Conservation (phyloP, 2,113 vertebrate genomes). For the Leiothrix lutea region DNA sequence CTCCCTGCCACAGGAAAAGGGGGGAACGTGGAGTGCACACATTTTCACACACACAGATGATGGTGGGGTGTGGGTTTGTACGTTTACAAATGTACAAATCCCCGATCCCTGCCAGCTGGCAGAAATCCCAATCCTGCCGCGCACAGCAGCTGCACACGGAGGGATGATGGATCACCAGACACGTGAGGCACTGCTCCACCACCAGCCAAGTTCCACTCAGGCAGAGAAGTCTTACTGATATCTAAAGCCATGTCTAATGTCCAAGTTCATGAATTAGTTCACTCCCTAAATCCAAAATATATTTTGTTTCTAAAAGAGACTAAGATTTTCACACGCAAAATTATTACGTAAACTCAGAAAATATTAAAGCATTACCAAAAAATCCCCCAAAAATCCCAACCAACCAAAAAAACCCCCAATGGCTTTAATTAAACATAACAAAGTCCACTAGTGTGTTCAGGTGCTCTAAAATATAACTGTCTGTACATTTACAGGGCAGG, state of each 20-base stretch:
- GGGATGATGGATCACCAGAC: not conserved
- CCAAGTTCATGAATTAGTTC: not conserved
- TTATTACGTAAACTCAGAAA: not conserved
- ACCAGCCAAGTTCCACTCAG: not conserved
- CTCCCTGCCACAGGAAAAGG: not conserved
- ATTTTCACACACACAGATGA: fast-evolving
- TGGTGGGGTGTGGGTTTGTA: not conserved
- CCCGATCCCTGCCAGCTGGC: not conserved
- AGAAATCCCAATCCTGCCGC: not conserved
- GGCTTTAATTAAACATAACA: not conserved
- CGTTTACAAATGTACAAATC: not conserved
- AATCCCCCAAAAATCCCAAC: not conserved
- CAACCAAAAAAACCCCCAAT: not conserved
- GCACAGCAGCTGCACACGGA: fast-evolving
- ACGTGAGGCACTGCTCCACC: not conserved
- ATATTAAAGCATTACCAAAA: not conserved
- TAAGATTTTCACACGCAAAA: not conserved
- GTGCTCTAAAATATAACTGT: not conserved
- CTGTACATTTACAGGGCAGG: not conserved
- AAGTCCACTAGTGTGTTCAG: not conserved
- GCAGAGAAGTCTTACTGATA: fast-evolving
- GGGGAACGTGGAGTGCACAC: not conserved
- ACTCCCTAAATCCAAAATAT: not conserved
- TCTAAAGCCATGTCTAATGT: not conserved
- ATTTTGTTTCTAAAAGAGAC: not conserved